These are phyloP conservation scores for Cheilosia urbana DNA, from an alignment of 2,888 invertebrate species.

Conservation along the genomic window DNA sequence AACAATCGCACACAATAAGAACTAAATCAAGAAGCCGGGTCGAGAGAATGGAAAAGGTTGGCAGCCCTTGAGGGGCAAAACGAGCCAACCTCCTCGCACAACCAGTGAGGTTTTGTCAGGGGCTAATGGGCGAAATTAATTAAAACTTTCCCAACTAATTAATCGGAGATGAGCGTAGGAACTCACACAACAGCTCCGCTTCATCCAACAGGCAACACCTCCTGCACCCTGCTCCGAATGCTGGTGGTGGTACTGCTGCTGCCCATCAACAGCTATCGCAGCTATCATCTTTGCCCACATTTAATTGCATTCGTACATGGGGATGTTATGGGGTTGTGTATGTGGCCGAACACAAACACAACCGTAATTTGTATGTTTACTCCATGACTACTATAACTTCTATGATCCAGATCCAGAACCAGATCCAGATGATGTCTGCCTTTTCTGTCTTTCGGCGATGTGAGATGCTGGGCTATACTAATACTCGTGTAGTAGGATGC, in stretches of 20 bases:
- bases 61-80: constrained; percentile 50
- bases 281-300: constrained; percentile 77
- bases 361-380: constrained; percentile 74
- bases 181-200: constrained; percentile 73
- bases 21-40: constrained; percentile 73
- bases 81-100: too few relatives aligned
- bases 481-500: constrained; percentile 18
- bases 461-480: not conserved
- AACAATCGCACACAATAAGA: constrained; percentile 74
- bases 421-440: constrained; percentile 46
- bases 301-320: constrained; percentile 78
- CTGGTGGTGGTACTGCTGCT: constrained; percentile 40
- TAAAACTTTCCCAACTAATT: constrained; percentile 79
- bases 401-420: constrained; percentile 51
- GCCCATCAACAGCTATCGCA: constrained; percentile 55
- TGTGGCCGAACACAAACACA: constrained; percentile 74
- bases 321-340: constrained; percentile 74
- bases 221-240: constrained; percentile 2
- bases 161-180: constrained; percentile 77
- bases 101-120: constrained; percentile 75
- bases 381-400: constrained; percentile 61
- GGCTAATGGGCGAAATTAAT: constrained; percentile 78
- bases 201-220: constrained; percentile 18
- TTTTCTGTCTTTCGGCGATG: constrained; percentile 19
- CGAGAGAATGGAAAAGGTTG: constrained; percentile 54